These are phyloP conservation scores for Ceraclea dissimilis DNA, from an alignment of 2,888 invertebrate genomes.

Conservation along the genomic window DNA sequence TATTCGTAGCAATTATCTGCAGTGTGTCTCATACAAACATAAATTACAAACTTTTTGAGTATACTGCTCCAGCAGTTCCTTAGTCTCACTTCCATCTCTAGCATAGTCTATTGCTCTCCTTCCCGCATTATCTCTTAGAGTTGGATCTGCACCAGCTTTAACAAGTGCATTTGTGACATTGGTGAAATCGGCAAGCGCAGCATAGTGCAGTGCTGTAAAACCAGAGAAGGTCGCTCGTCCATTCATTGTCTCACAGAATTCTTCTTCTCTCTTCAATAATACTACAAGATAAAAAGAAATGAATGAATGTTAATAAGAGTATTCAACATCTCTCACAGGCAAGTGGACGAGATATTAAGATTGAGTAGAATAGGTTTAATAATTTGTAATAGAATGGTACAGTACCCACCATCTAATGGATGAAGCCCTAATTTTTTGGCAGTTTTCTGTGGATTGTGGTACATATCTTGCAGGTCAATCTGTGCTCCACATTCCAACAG, in stretches of 20 bases:
- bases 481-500: conserved; percentile 71
- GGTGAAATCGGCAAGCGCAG: conserved; percentile 65
- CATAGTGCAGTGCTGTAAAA: conserved; percentile 85
- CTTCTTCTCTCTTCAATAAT: conserved; percentile 65
- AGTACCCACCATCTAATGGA: conserved; percentile 61
- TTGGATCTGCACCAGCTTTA: conserved; percentile 67
- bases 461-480: conserved; percentile 68
- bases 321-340: not conserved
- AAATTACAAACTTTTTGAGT: conserved; percentile 42
- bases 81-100: conserved; percentile 52
- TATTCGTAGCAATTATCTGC: too few species aligned
- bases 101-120: conserved; percentile 70
- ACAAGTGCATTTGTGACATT: conserved; percentile 58
- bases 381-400: not conserved
- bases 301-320: too few species aligned
- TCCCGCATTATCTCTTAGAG: conserved; percentile 68
- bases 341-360: not conserved
- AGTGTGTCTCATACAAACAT: too few species aligned
- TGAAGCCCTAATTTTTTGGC: conserved; percentile 60
- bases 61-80: conserved; percentile 53
- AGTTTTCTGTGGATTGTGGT: conserved; percentile 59
- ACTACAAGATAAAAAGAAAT: conserved; percentile 34
- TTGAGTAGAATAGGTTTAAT: not conserved
- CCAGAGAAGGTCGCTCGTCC: conserved; percentile 71
- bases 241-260: conserved; percentile 67